A percentile compares a stretch with the other conserved stretches of the same genome.
Conservation (phyloP, 2,797 vertebrate genomes). For the Sebastes iracundus region DNA sequence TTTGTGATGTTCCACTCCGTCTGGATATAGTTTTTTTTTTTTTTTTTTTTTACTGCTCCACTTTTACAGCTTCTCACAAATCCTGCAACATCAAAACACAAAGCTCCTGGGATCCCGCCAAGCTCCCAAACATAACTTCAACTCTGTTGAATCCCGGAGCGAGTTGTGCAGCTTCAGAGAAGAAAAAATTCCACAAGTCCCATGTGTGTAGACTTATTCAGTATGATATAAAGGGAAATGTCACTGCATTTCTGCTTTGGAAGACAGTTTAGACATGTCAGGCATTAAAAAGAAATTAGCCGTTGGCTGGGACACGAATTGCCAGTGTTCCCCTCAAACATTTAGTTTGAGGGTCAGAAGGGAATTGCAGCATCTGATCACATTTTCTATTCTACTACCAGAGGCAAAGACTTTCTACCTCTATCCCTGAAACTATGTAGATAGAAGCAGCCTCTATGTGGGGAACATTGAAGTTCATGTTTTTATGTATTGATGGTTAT, state of each 20-base stretch:
- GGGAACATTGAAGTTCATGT: not conserved
- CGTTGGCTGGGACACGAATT: not conserved
- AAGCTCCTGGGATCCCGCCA: conserved; percentile 55
- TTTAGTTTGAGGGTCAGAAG: not conserved
- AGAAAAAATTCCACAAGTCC: conserved; percentile 40
- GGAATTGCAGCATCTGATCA: conserved; percentile 13
- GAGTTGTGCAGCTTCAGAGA: conserved; percentile 35
- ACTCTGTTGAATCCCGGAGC: conserved; percentile 13
- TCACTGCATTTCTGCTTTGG: conserved; percentile 7
- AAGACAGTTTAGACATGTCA: conserved; percentile 12
- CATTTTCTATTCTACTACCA: not conserved
- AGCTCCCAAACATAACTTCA: conserved; percentile 46
- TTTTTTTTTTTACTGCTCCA: conserved; percentile 26
- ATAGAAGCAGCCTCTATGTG: not conserved
- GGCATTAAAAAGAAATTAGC: conserved; percentile 7
- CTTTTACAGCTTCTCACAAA: conserved; percentile 38
- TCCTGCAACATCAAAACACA: conserved; percentile 56
- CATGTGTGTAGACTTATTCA: conserved; percentile 27
- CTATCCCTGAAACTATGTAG: not conserved
- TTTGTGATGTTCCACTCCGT: conserved; percentile 17
- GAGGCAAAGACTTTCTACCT: not conserved
- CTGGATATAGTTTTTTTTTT: conserved; percentile 6
- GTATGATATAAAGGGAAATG: conserved; percentile 13
- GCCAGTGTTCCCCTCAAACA: not conserved
- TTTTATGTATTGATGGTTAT: not conserved